Evolutionary conservation across 2,113 vertebrate genomes (phyloP), one percentile per base, ranked within the genome.

Genomic region (Heptranchias perlo): DNA sequence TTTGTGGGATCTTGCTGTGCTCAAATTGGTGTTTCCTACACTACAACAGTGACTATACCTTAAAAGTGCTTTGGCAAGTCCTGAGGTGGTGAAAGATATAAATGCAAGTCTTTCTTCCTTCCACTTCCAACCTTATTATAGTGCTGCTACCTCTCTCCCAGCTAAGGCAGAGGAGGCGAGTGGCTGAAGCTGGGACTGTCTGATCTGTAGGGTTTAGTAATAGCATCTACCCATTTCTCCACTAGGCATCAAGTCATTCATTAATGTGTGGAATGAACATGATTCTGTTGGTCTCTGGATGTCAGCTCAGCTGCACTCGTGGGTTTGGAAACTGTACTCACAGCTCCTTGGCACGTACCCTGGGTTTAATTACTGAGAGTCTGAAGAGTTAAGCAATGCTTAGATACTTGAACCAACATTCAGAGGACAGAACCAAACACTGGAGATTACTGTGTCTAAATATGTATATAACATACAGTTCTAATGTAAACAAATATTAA

Each of bases 371-470:
- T 13, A 52, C 84, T 14, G 23, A 10, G 25, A 87, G 47, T 7
- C 84, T 28, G 6, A 2, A 11, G 28, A 87, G 52, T 52, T 13
- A 87, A 87, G 84, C 23, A 87, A 52, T 52, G 31, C 25, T 7
- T 4, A 28, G 84, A 35, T 13, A 61, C 31, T 58, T 5, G 3
- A 31, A 31, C 52, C 87, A 58, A 16, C 52, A 35, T 58, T 35
- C 35, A 35, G 52, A 16, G 52, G 54, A 58, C 52, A 35, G 87
- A 91, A 3, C 52, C 18, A 91, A 61, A 35, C 87, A 61, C 28
- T n/a, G 86, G 86, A 91, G 87, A 91, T 91, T 91, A 91, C 87
- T 21, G 87, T 4, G 28, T 89, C 25, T 52, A 52, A 87, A 87
- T 87, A 28, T 87, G 84, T 87, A 52, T 52, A 23, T 52, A 54